phyloP scores from a whole-genome alignment of 2,888 invertebrate genomes.

The Cremastinae sp. region DNA sequence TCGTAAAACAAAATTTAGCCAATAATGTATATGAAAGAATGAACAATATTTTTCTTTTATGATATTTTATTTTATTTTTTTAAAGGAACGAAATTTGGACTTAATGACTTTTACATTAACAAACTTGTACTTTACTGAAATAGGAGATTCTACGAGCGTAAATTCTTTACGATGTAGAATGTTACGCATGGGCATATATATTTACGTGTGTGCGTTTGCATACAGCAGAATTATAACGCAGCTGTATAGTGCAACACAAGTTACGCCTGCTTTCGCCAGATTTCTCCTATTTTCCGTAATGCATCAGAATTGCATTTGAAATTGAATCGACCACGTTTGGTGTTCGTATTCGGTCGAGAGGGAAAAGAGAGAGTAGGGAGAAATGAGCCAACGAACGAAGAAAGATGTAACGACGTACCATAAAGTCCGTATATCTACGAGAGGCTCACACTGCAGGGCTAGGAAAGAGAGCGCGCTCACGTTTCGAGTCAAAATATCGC shows the following conservation, averaged over 20 bases:
- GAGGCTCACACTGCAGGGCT: constrained; percentile 39
- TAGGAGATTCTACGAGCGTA: too few species aligned
- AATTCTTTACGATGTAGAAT: constrained; percentile 33
- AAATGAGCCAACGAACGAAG: constrained; percentile 11
- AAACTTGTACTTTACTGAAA: too few species aligned
- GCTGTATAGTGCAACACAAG: constrained; percentile 60
- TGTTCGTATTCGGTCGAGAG: constrained; percentile 48
- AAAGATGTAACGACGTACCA: constrained; percentile 24
- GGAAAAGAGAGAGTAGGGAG: constrained; percentile 27
- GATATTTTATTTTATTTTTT: too few species aligned
- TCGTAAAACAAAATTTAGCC: too few species aligned
- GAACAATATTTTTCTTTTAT: too few species aligned
- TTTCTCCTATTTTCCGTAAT: constrained; percentile 79
- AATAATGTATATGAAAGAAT: too few species aligned
- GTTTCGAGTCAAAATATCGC: constrained; percentile 63
- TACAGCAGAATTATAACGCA: constrained; percentile 65
- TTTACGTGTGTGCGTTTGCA: neutral
- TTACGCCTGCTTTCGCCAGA: constrained; percentile 76
- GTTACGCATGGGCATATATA: constrained; percentile 22
- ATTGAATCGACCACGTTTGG: constrained; percentile 72
- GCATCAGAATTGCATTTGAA: constrained; percentile 75
- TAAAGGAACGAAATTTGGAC: too few species aligned
- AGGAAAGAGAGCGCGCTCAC: constrained; percentile 57
- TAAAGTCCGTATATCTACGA: constrained; percentile 43
- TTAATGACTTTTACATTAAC: too few species aligned